Conservation (phyloP, 2,113 vertebrate species). For the Pleuronectes platessa region DNA sequence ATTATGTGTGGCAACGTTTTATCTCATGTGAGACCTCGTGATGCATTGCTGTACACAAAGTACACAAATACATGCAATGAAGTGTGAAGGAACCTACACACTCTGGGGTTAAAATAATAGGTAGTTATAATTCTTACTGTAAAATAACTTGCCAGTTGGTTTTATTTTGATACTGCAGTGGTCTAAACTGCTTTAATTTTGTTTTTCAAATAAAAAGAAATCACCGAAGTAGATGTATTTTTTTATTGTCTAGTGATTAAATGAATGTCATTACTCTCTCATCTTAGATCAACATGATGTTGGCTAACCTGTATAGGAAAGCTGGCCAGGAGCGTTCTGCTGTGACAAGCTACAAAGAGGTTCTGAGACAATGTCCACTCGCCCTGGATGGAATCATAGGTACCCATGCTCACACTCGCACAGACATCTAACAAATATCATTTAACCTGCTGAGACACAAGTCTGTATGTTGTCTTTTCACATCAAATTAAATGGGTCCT, state of each 20-base stretch:
- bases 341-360: conserved; percentile 98
- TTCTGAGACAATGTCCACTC: conserved; percentile 95
- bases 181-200: no score
- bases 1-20: background rate
- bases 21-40: background rate
- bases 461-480: background rate
- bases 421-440: background rate
- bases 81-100: no score
- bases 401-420: conserved; percentile 55
- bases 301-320: conserved; percentile 97
- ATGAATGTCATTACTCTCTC: background rate
- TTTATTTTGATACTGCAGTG: no score
- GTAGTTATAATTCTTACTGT: no score
- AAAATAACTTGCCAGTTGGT: no score
- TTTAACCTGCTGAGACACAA: background rate
- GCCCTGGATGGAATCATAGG: conserved; percentile 97
- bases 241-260: background rate
- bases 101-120: no score
- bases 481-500: no score
- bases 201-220: no score
- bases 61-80: background rate
- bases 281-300: conserved; percentile 97
- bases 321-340: conserved; percentile 97
- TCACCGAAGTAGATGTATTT: background rate
- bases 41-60: no score